Base-by-base conservation (phyloP, 2,113 vertebrate genomes). In the Bujurquina vittata region DNA sequence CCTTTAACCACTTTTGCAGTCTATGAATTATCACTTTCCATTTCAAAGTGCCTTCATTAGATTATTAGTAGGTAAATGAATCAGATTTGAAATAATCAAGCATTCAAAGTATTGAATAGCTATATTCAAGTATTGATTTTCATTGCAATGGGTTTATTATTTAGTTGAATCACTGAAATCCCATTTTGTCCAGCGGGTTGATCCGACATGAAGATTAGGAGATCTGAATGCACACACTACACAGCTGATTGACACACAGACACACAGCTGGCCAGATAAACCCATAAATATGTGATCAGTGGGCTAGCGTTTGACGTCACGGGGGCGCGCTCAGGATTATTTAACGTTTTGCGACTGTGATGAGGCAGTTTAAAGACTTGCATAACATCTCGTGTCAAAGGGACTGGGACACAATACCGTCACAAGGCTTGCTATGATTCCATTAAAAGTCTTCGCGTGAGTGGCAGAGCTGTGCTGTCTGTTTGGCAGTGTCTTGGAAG, bases 261-360 rank as follows among this genome's bases (percentile, higher is more conserved):
- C 88, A 85, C 88, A 81, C 93, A 93, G 86, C 89, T 92, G 90
- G 84, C 60, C 57, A 87, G 87, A 92, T 91, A 91, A 88, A 90
- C 79, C 88, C 79, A 79, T 76, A 83, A 88, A 85, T 88, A 86
- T 91, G 81, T 91, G 89, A 93, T 91, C 82, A 89, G 84, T 60
- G 63, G 69, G 82, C 73, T 57, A 49, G 72, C 2, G 35, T 22
- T 80, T 90, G 89, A 94, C 82, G 84, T 93, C 87, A 91, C 55
- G 1, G 23, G 67, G 61, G 49, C 10, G 52, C 4, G 18, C 79
- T 79, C 2, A 3, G 86, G 89, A 92, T 94, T 89, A 90, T 88
- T 91, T 84, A 69, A 86, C 79, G 86, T 87, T 87, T 89, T 75
- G 40, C n/a, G 18, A 67, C 82, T 81, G 84, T 54, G 60, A 89